Base-by-base conservation (phyloP, 2,888 invertebrate species). In the Tenthredo amoena region DNA sequence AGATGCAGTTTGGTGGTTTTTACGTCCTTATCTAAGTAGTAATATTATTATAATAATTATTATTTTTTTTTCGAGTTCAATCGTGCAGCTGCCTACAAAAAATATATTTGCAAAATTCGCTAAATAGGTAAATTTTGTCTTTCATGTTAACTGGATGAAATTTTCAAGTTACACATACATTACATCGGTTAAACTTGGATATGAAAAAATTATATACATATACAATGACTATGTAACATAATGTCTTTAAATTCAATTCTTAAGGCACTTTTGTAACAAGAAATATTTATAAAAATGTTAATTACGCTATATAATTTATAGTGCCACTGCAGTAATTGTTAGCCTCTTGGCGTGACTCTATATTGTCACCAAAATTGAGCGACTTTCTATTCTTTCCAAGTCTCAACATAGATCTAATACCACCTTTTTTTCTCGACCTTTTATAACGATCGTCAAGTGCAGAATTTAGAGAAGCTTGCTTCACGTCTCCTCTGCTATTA, bases 381-480 rank as follows among this genome's bases (percentile, higher is more conserved):
- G 93, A 93, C 87, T 93, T 93, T 31, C 93, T 88, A 89, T 93
- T 93, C 79, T 93, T 93, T 0, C 93, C 93, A 47, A 93, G 89
- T 84, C 93, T 90, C 4, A 93, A 89, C 93, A 93, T 93, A 3
- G 93, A 93, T 12, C 93, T 90, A 26, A 93, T 92, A 7, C 93
- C 93, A 0, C 92, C 92, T 86, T 93, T 93, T 85, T 93, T 93
- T 50, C 92, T 87, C 9, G 92, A 93, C n/a, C 93, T 88, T 79
- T 93, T 93, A 85, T 93, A 93, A 76, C 93, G 88, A 76, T 93
- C 93, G 76, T 93, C 93, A 26, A 93, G 87, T 2, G 95, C 95
- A 2, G 95, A 95, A 94, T 97, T 96, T 10, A 98, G 93, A 0
- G 97, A 97, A 0, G 97, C 97, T 91, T 97, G 98, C 86, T 97